Evolutionary conservation across 2,113 vertebrate genomes (phyloP).

Genomic region (Poeciliopsis prolifica): DNA sequence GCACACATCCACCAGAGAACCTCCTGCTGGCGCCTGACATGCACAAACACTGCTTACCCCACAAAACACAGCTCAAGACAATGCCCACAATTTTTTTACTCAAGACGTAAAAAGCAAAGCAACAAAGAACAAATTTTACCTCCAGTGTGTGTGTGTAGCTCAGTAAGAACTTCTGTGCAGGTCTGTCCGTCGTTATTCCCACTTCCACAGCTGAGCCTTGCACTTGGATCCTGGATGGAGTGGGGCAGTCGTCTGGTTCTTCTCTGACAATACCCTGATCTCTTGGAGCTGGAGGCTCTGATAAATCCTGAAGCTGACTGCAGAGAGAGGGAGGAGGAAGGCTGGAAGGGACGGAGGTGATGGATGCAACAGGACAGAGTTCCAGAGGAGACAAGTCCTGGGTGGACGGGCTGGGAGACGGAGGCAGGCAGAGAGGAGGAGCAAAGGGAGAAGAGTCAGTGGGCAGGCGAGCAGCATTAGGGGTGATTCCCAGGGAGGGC

Average conservation of each 20-base stretch:
- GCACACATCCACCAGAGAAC: conserved; percentile 66
- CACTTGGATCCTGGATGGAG: neutral
- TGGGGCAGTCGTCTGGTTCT: neutral
- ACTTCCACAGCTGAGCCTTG: neutral
- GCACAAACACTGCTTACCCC: conserved; percentile 6
- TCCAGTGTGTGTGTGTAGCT: conserved; percentile 56
- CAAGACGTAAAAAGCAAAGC: neutral
- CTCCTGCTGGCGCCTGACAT: conserved; percentile 65
- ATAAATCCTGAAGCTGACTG: neutral
- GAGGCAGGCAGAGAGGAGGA: conserved; percentile 40
- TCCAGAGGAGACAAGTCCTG: conserved; percentile 36
- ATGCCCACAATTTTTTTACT: neutral
- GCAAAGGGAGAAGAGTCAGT: conserved; percentile 21
- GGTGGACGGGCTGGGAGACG: conserved; percentile 25
- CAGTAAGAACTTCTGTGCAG: conserved; percentile 9
- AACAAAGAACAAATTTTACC: conserved; percentile 34
- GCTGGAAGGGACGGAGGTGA: conserved; percentile 3
- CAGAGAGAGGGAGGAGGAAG: neutral
- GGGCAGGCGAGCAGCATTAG: neutral
- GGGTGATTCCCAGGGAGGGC: conserved; percentile 56
- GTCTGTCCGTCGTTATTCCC: neutral
- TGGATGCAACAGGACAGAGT: conserved; percentile 33
- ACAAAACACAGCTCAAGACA: rapidly evolving
- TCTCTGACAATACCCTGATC: neutral
- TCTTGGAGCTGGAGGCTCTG: neutral